A percentile compares a stretch with the other conserved stretches of the same genome.
phyloP scores from a whole-genome alignment of 2,888 invertebrate species.

The Mylabris sibirica region DNA sequence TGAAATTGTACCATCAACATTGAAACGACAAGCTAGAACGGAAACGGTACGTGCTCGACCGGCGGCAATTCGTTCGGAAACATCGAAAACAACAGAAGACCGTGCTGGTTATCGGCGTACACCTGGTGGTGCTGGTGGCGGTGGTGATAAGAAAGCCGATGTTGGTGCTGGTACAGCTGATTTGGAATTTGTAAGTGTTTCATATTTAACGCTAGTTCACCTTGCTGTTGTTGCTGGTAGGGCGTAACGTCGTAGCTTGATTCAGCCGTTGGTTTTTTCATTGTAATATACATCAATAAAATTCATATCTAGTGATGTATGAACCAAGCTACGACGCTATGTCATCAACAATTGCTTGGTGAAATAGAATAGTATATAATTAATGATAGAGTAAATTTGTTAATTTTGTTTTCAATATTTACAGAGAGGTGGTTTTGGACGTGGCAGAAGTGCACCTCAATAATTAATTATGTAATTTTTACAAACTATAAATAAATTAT shows the following conservation, averaged over 20 bases:
- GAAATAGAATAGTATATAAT: too few species aligned
- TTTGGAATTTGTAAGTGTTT: constrained; percentile 78
- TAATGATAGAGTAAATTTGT: too few species aligned
- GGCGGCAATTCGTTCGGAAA: constrained; percentile 72
- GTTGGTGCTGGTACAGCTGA: constrained; percentile 94
- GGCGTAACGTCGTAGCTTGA: too few species aligned
- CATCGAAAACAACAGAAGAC: constrained; percentile 80
- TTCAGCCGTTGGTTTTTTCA: too few species aligned
- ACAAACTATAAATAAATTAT: constrained; percentile 19
- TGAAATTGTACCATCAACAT: constrained; percentile 97
- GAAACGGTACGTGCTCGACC: constrained; percentile 85
- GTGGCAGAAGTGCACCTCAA: constrained; percentile 70
- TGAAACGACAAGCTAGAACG: constrained; percentile 88
- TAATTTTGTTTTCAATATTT: constrained; percentile 55
- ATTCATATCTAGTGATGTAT: too few species aligned
- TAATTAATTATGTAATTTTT: constrained; percentile 56
- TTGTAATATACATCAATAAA: too few species aligned
- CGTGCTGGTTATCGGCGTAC: constrained; percentile 84
- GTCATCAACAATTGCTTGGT: too few species aligned
- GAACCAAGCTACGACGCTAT: too few species aligned
- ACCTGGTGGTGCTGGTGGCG: constrained; percentile 67
- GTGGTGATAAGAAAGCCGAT: constrained; percentile 93
- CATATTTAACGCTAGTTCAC: too few species aligned
- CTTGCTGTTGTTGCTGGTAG: too few species aligned
- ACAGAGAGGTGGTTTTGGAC: constrained; percentile 82